Evolutionary conservation across 2,797 vertebrate genomes (phyloP).

Genomic region (Phalloptychus januarius): DNA sequence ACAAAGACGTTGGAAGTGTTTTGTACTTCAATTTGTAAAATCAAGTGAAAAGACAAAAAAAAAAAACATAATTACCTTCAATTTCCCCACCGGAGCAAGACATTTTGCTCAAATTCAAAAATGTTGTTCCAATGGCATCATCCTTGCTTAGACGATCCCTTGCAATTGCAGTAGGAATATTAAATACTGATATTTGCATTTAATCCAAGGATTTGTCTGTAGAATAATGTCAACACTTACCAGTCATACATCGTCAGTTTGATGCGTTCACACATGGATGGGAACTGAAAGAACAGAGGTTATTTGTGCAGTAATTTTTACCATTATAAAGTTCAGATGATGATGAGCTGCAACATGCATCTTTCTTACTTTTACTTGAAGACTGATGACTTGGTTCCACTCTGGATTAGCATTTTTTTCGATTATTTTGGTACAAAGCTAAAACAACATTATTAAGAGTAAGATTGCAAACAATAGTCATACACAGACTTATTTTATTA

Average conservation of each 20-base stretch:
- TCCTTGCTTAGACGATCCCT: conserved; percentile 96
- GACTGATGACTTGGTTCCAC: conserved; percentile 93
- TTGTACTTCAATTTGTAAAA: neutral
- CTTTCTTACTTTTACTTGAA: conserved; percentile 91
- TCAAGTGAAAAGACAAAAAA: neutral
- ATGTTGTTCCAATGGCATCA: conserved; percentile 91
- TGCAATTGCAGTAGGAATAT: conserved; percentile 24
- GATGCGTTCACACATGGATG: conserved; percentile 95
- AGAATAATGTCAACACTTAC: conserved; percentile 77
- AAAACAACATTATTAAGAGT: conserved; percentile 21
- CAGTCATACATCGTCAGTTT: conserved; percentile 93
- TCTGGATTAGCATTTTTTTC: conserved; percentile 97
- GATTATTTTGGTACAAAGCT: conserved; percentile 91
- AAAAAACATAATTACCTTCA: conserved; percentile 82
- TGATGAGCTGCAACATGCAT: neutral
- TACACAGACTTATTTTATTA: neutral
- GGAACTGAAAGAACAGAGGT: conserved; percentile 84
- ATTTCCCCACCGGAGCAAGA: conserved; percentile 91
- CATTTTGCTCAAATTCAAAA: conserved; percentile 90
- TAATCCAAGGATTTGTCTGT: neutral
- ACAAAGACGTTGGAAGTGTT: neutral
- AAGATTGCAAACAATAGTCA: neutral
- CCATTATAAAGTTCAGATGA: neutral
- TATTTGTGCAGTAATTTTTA: neutral
- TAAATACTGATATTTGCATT: conserved; percentile 5